Evolutionary conservation across 2,797 vertebrate genomes (phyloP).

Genomic region (Clangula hyemalis): DNA sequence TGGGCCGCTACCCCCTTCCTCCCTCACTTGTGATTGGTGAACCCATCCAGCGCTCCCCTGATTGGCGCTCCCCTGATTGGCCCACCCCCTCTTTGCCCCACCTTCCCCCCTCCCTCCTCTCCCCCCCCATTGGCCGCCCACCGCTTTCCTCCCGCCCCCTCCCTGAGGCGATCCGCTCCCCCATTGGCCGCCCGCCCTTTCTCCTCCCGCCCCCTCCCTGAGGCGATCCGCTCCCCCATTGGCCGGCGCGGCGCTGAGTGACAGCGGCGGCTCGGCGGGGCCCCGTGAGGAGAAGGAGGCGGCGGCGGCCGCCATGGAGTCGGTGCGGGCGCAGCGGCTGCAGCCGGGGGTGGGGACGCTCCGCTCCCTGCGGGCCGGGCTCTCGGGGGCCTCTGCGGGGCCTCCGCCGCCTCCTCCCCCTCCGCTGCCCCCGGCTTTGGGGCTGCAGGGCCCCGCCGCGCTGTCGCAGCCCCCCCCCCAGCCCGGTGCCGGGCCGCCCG

Average conservation of each 20-base stretch:
- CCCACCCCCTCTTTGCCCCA: rapidly evolving
- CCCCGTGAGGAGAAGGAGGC: conserved; percentile 86
- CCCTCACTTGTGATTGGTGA: not conserved
- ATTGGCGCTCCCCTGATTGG: not conserved
- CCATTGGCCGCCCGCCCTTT: not conserved
- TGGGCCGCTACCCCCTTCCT: rapidly evolving
- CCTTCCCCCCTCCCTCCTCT: not conserved
- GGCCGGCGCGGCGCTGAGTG: conserved; percentile 73
- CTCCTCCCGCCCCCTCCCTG: not conserved
- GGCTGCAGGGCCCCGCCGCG: conserved; percentile 77
- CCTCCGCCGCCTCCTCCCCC: conserved; percentile 79
- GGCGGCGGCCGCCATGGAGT: conserved; percentile 82
- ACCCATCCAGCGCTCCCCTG: no score
- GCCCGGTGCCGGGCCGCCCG: conserved; percentile 83
- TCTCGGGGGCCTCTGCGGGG: conserved; percentile 80
- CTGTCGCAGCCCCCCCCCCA: conserved; percentile 70
- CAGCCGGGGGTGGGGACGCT: conserved; percentile 88
- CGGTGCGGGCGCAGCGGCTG: conserved; percentile 84
- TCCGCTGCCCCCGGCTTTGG: conserved; percentile 74
- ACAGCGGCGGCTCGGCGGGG: conserved; percentile 64
- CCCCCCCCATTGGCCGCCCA: not conserved
- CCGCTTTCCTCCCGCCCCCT: not conserved
- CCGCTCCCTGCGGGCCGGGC: conserved; percentile 87
- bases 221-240: not conserved
- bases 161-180: not conserved